These are phyloP conservation scores for Psilopogon haemacephalus DNA, from an alignment of 2,113 vertebrate species.

Conservation along the genomic window DNA sequence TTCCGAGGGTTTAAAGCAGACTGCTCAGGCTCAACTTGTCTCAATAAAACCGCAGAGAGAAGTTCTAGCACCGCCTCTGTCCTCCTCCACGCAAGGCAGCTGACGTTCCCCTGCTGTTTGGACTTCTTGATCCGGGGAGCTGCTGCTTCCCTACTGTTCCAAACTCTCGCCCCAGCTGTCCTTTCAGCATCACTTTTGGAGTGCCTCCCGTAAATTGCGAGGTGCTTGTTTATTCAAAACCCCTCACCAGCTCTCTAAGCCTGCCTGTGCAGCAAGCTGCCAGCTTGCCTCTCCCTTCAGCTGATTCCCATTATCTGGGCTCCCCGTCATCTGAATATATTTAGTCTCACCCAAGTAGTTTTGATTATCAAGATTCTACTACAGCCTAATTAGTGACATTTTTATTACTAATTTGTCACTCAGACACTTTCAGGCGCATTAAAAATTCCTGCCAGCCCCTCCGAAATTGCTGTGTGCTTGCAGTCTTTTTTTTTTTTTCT, in stretches of 20 bases:
- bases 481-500: not conserved
- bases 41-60: not conserved
- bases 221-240: conserved; percentile 32
- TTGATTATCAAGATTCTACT: conserved; percentile 62
- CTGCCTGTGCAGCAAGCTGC: conserved; percentile 1
- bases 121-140: not conserved
- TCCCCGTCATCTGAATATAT: conserved; percentile 26
- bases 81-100: not conserved
- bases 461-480: conserved; percentile 15
- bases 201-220: not conserved
- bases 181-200: not conserved
- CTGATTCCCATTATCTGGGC: conserved; percentile 43
- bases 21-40: not conserved
- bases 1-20: not conserved
- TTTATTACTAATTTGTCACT: conserved; percentile 69
- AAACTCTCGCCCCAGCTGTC: not conserved
- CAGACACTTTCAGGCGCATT: conserved; percentile 50
- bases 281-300: conserved; percentile 42
- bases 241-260: not conserved
- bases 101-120: not conserved
- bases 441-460: conserved; percentile 48
- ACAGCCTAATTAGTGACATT: conserved; percentile 60
- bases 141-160: not conserved
- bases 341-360: conserved; percentile 67
- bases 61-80: not conserved